phyloP scores from a whole-genome alignment of 2,888 invertebrate species.

The Epinotia bilunana region DNA sequence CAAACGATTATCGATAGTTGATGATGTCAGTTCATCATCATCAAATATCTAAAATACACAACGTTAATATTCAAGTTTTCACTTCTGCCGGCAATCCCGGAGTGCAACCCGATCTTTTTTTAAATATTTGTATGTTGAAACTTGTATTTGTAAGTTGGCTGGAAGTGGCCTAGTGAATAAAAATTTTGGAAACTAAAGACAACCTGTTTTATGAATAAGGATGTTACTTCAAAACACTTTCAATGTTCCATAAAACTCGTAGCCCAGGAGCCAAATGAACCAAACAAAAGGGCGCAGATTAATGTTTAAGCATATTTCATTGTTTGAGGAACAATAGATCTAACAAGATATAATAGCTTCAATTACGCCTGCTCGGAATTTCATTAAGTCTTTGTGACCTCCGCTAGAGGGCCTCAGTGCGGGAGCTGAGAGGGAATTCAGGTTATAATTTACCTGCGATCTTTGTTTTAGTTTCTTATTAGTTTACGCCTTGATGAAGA shows the following conservation, averaged over 20 bases:
- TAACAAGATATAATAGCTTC: conserved; percentile 73
- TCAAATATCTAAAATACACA: too few species aligned
- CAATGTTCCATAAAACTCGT: conserved; percentile 6
- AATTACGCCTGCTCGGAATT: conserved; percentile 71
- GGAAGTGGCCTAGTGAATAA: too few species aligned
- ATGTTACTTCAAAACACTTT: conserved; percentile 10
- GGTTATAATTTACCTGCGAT: not conserved
- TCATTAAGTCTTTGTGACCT: conserved; percentile 67
- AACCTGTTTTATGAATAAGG: not conserved
- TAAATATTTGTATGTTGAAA: too few species aligned
- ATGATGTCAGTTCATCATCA: too few species aligned
- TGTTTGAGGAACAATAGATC: conserved; percentile 74
- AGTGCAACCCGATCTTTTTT: too few species aligned
- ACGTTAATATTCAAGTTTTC: too few species aligned
- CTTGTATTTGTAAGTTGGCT: too few species aligned
- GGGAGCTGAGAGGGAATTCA: conserved; percentile 22
- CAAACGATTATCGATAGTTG: too few species aligned
- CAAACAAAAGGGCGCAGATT: conserved; percentile 56
- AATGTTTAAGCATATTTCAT: conserved; percentile 62
- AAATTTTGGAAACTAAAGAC: too few species aligned
- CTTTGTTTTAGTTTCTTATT: conserved; percentile 8
- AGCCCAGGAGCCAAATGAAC: conserved; percentile 38
- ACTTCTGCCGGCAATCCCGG: too few species aligned
- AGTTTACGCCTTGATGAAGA: not conserved
- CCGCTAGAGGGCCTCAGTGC: conserved; percentile 40